A percentile compares a stretch with the other conserved stretches of the same genome.
Evolutionary conservation across 23 tunicate genomes (phyloP).

Genomic region (Styela plicata): DNA sequence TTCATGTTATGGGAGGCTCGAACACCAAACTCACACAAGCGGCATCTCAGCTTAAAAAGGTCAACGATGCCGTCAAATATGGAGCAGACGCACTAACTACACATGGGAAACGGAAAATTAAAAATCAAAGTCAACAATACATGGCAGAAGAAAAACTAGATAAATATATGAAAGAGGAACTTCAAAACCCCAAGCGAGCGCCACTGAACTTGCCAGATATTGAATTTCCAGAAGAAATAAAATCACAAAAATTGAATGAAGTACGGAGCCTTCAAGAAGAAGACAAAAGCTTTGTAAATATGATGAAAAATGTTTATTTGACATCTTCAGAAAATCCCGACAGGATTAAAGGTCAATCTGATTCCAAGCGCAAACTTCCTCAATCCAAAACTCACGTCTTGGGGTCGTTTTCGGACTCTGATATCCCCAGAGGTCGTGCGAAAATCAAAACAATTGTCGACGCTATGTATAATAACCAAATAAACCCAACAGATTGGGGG

Average conservation of each 20-base stretch:
- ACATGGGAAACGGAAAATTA: slow-evolving; percentile 30
- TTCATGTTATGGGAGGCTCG: slow-evolving; percentile 3
- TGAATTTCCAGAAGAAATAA: slow-evolving; percentile 47
- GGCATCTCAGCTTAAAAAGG: background rate
- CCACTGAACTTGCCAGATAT: slow-evolving; percentile 68
- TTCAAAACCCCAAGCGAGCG: slow-evolving; percentile 50
- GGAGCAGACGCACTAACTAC: background rate
- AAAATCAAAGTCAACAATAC: slow-evolving; percentile 60
- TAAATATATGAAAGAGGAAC: slow-evolving; percentile 47
- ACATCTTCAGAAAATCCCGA: slow-evolving; percentile 26
- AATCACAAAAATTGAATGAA: background rate
- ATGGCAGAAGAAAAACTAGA: slow-evolving; percentile 69
- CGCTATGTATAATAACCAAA: slow-evolving; percentile 15
- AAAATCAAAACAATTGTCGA: background rate
- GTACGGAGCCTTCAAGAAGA: background rate
- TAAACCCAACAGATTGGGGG: slow-evolving; percentile 11
- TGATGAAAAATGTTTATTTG: slow-evolving; percentile 23
- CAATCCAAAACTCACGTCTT: background rate
- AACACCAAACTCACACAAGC: background rate
- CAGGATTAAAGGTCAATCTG: background rate
- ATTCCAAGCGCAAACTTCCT: slow-evolving; percentile 4
- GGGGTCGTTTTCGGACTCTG: background rate
- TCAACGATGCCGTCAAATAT: background rate
- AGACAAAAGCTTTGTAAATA: slow-evolving; percentile 1
- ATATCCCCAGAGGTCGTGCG: slow-evolving; percentile 21